Percentiles rank a stretch among this genome's conserved stretches.
These are phyloP conservation scores for Drosophila antonietae DNA, from an alignment of 2,888 invertebrate genomes.

Conservation along the genomic window DNA sequence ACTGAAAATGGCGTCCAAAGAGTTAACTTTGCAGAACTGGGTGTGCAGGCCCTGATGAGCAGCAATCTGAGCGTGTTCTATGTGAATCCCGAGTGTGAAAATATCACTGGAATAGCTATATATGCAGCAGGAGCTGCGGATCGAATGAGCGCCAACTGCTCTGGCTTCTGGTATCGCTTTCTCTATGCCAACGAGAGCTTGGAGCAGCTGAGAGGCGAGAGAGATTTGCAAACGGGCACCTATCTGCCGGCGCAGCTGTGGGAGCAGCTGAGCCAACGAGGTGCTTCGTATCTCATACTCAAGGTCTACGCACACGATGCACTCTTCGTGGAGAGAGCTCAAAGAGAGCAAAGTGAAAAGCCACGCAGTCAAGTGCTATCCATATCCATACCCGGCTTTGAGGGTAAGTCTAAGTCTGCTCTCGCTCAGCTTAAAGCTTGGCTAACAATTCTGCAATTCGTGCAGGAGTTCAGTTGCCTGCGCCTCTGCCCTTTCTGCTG, in stretches of 20 bases:
- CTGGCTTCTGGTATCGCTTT: conserved; percentile 76
- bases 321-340: conserved; percentile 86
- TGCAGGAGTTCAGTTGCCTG: conserved; percentile 84
- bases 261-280: conserved; percentile 35
- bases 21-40: conserved; percentile 46
- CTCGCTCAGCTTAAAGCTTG: background rate
- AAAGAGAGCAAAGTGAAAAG: conserved; percentile 68
- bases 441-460: background rate
- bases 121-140: conserved; percentile 38
- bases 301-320: conserved; percentile 86
- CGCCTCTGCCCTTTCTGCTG: conserved; percentile 86
- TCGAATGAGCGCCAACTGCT: conserved; percentile 27
- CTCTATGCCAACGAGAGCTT: conserved; percentile 84
- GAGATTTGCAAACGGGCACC: conserved; percentile 86
- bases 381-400: conserved; percentile 87
- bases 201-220: conserved; percentile 83
- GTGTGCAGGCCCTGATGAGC: conserved; percentile 74
- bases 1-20: conserved; percentile 34
- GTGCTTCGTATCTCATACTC: conserved; percentile 85
- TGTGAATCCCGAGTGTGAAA: conserved; percentile 77
- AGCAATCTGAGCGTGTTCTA: conserved; percentile 81
- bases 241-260: conserved; percentile 86
- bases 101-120: conserved; percentile 82
- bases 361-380: conserved; percentile 86
- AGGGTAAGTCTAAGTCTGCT: conserved; percentile 63